phyloP scores from a whole-genome alignment of 2,113 vertebrate species.

The Aleadryas rufinucha region DNA sequence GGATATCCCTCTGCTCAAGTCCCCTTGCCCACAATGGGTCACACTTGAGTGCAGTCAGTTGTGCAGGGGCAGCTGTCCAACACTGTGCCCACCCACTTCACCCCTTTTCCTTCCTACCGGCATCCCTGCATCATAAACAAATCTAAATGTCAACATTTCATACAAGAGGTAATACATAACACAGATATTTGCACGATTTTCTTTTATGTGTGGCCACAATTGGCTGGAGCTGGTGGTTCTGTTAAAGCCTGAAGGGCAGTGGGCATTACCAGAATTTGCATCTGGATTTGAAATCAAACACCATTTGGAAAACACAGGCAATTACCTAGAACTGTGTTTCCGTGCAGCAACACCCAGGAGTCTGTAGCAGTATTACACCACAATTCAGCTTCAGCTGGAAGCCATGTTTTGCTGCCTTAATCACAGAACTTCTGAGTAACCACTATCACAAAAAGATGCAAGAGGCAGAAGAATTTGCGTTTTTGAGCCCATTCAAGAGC shows the following conservation, averaged over 20 bases:
- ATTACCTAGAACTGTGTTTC: background rate
- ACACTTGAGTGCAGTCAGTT: accelerated
- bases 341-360: background rate
- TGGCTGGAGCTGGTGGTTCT: background rate
- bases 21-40: background rate
- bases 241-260: background rate
- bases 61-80: background rate
- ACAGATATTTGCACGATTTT: background rate
- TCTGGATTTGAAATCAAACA: background rate
- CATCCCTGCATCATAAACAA: background rate
- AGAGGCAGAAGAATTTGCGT: background rate
- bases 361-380: background rate
- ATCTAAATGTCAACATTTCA: background rate
- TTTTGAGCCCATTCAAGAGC: background rate
- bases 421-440: background rate
- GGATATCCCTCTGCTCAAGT: background rate
- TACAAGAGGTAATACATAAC: too few relatives aligned
- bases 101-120: background rate
- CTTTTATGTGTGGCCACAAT: background rate
- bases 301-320: background rate
- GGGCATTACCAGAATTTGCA: background rate
- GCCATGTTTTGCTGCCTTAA: background rate
- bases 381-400: background rate
- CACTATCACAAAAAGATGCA: background rate
- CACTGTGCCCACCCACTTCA: accelerated